Base-by-base conservation (phyloP, 2,797 vertebrate genomes). In the Diglossa cyanea region DNA sequence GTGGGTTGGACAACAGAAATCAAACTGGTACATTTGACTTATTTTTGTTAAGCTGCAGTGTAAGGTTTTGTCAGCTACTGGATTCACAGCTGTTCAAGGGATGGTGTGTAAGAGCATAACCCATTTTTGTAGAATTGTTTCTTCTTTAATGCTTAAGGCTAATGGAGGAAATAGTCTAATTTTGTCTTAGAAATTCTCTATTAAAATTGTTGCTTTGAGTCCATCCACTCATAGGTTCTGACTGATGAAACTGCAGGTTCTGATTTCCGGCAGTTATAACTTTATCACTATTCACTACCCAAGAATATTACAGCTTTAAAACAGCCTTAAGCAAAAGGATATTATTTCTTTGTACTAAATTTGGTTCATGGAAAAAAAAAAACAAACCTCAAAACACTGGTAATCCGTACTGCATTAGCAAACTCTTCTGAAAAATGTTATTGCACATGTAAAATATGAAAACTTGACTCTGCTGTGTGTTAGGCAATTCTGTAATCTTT, bases 361-460 rank as follows among this genome's bases (percentile, higher is more conserved):
- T 95, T 88, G 97, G 95, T 97, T 96, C 86, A 66, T 67, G 93
- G 89, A 88, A 96, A 93, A 95, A 89, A 70, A 82, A 95, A 93
- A 92, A 93, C 91, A 39, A 39, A 67, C 48, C 93, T 97, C 97
- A 97, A 96, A 97, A 97, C 98, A 97, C 98, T 98, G 98, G 98
- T 98, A 97, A 98, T 98, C 98, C 94, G 96, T 96, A 97, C 98
- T 98, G 98, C 98, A 98, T 98, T 98, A 97, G 97, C 97, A 97
- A 98, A 98, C 97, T 97, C 96, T 97, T 97, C 93, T 96, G 97
- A 98, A 91, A 96, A 97, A 97, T 97, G 98, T 98, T 99, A 98
- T 99, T 99, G 99, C 99, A 99, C 99, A 99, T 99, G 99, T 99
- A 99, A 99, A 98, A 99, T 99, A 99, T 97, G 98, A 98, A 98